These are phyloP conservation scores for Aphaenogaster rudis DNA, from an alignment of 1,140 invertebrate genomes.

Conservation along the genomic window DNA sequence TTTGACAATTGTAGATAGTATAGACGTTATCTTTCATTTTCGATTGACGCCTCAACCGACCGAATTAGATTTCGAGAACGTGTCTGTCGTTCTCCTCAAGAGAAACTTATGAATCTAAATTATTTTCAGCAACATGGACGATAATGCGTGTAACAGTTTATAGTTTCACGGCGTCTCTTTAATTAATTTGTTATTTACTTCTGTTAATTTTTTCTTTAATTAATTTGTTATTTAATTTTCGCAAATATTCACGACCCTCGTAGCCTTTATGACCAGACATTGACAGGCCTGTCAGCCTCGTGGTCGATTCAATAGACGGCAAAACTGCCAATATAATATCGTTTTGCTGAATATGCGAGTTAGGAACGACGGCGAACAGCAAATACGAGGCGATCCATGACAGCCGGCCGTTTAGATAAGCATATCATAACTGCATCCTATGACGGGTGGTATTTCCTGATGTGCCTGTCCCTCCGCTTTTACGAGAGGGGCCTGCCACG, in stretches of 20 bases:
- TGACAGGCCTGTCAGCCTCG: background rate
- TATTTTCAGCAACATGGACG: background rate
- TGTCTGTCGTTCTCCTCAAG: background rate
- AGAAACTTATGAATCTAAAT: background rate
- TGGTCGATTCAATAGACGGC: background rate
- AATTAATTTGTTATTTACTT: background rate
- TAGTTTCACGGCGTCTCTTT: background rate
- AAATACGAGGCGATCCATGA: background rate
- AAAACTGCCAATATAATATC: slow-evolving; percentile 8
- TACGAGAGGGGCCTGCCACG: slow-evolving; percentile 43
- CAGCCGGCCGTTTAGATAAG: slow-evolving; percentile 51
- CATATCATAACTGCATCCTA: slow-evolving; percentile 67
- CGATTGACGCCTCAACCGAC: background rate
- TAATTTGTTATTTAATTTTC: background rate
- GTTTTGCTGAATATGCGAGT: slow-evolving; percentile 2
- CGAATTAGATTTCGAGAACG: background rate
- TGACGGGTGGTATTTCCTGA: slow-evolving; percentile 58
- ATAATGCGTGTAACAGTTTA: slow-evolving; percentile 4
- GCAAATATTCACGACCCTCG: background rate
- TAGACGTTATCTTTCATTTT: background rate
- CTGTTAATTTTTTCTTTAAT: background rate
- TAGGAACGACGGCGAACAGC: background rate
- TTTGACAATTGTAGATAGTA: background rate
- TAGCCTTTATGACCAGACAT: background rate
- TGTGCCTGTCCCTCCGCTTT: slow-evolving; percentile 34